Evolutionary conservation across 2,888 invertebrate species (phyloP).

Genomic region (Aphrophora alni): DNA sequence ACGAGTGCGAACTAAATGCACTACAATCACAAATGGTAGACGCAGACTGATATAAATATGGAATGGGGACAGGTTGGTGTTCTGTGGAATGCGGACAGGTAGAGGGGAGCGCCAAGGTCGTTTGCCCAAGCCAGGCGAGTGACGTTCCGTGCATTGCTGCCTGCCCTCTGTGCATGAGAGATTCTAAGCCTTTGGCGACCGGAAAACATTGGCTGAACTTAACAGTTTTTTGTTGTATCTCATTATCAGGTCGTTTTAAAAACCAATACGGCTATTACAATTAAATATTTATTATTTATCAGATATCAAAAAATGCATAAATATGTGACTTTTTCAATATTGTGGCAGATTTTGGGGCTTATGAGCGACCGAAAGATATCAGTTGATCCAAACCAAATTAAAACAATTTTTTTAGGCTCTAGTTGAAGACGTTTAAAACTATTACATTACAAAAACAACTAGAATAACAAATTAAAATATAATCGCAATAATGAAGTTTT

Average conservation of each 20-base stretch:
- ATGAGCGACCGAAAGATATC: not conserved
- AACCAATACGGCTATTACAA: not conserved
- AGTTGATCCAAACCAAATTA: slow-evolving; percentile 9
- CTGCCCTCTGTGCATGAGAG: not conserved
- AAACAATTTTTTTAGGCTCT: not conserved
- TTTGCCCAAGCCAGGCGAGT: not conserved
- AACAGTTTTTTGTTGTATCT: not conserved
- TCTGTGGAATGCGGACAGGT: not conserved
- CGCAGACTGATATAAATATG: not conserved
- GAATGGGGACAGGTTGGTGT: not conserved
- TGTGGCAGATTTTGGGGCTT: not conserved
- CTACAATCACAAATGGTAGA: not conserved
- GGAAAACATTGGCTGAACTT: not conserved
- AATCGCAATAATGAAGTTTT: not conserved
- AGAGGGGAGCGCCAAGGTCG: not conserved
- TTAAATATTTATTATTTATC: not conserved
- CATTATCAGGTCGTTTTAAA: slow-evolving; percentile 16
- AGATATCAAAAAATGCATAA: not conserved
- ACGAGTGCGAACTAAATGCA: not conserved
- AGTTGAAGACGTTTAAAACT: not conserved
- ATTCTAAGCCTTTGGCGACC: slow-evolving; percentile 7
- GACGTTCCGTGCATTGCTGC: not conserved
- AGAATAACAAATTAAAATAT: not conserved
- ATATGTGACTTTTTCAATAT: not conserved
- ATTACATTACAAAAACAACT: slow-evolving; percentile 17